These are phyloP conservation scores for Macaria liturata DNA, from an alignment of 2,888 invertebrate genomes.

Conservation along the genomic window DNA sequence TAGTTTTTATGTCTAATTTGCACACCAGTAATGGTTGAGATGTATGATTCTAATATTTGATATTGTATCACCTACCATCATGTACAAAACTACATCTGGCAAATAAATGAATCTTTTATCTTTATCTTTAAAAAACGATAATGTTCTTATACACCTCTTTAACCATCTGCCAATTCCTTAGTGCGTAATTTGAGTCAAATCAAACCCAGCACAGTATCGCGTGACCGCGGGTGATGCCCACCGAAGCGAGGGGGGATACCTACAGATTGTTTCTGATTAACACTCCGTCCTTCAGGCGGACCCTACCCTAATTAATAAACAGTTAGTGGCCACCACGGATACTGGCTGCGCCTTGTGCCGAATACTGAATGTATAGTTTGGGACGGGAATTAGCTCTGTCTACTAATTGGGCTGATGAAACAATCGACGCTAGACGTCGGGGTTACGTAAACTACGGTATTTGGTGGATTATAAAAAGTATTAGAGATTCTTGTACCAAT, in stretches of 20 bases:
- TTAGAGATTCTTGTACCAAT: too few species aligned
- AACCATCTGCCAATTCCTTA: too few species aligned
- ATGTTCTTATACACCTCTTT: too few species aligned
- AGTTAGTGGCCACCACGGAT: conserved; percentile 26
- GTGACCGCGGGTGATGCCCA: conserved; percentile 9
- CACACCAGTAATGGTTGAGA: too few species aligned
- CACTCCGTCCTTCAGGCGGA: conserved; percentile 42
- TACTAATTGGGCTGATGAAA: conserved; percentile 17
- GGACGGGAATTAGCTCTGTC: conserved; percentile 13
- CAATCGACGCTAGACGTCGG: background rate
- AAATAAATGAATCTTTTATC: too few species aligned
- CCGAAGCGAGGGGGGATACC: conserved; percentile 14
- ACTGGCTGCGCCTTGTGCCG: conserved; percentile 19
- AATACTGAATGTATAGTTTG: conserved; percentile 20
- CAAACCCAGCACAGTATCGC: background rate
- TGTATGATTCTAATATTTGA: too few species aligned
- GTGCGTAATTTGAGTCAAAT: too few species aligned
- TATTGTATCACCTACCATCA: too few species aligned
- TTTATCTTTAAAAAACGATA: too few species aligned
- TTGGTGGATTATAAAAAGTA: background rate
- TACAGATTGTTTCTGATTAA: conserved; percentile 50
- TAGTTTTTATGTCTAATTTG: too few species aligned
- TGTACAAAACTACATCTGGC: too few species aligned
- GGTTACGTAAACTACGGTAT: background rate
- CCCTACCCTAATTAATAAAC: conserved; percentile 51